A percentile compares a stretch with the other conserved stretches of the same genome.
phyloP scores from a whole-genome alignment of 2,797 vertebrate species.

The Syncerus caffer region DNA sequence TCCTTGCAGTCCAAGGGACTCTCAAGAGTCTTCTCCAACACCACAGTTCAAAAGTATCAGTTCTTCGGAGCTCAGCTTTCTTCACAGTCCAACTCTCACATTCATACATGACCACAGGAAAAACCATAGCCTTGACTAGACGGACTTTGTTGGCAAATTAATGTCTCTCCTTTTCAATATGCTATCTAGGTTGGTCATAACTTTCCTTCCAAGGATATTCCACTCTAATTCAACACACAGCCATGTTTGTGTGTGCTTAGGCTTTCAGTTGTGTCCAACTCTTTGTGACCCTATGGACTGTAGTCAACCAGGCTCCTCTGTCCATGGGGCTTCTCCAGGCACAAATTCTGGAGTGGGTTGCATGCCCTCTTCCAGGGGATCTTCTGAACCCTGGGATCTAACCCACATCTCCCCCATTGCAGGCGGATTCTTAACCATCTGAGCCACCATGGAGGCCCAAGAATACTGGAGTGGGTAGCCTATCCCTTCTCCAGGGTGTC shows the following conservation, averaged over 20 bases:
- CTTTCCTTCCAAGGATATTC: no score
- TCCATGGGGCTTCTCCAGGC: not conserved
- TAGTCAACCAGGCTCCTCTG: not conserved
- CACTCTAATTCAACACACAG: not conserved
- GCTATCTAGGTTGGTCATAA: no score
- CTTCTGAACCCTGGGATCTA: not conserved
- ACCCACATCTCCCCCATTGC: not conserved
- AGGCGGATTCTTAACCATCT: not conserved
- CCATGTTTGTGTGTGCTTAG: not conserved
- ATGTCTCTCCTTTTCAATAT: no score
- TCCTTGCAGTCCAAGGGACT: no score
- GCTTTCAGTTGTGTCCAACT: not conserved
- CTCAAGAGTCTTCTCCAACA: no score
- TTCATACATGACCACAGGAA: no score
- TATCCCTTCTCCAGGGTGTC: not conserved
- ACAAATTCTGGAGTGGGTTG: not conserved
- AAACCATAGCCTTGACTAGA: no score
- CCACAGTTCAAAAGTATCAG: no score
- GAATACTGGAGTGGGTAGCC: not conserved
- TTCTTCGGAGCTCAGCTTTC: no score
- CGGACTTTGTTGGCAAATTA: no score
- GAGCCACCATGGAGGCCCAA: not conserved
- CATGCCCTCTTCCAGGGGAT: not conserved
- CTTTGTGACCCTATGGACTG: not conserved
- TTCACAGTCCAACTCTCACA: no score